Conservation (phyloP, 2,888 invertebrate genomes). For the Bimastos eiseni region DNA sequence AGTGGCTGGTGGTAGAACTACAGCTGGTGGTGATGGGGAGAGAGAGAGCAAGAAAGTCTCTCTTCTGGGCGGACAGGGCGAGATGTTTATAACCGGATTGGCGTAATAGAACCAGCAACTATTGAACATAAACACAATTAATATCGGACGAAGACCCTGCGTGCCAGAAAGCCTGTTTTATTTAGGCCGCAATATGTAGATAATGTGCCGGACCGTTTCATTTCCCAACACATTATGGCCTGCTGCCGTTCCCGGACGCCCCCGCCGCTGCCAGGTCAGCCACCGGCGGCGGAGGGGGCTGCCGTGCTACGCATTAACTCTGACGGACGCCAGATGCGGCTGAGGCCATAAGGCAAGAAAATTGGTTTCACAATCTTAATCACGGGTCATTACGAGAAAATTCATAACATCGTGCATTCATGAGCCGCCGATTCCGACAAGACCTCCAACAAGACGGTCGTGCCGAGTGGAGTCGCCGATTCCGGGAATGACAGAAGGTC, state of each 20-base stretch:
- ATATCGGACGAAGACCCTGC: conserved; percentile 4
- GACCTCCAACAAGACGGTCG: background rate
- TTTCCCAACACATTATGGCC: background rate
- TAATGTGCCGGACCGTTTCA: conserved; percentile 13
- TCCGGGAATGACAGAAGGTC: conserved; percentile 5
- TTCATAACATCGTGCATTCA: conserved; percentile 2
- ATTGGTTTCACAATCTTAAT: conserved; percentile 26
- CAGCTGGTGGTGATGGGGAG: conserved; percentile 3
- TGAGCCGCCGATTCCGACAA: background rate
- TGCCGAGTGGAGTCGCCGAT: too few relatives aligned
- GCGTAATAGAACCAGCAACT: conserved; percentile 13
- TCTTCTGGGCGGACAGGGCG: background rate
- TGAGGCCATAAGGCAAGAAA: background rate
- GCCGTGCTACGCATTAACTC: background rate
- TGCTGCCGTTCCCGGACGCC: background rate
- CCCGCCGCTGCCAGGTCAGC: background rate
- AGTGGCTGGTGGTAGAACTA: background rate
- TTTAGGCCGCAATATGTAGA: conserved; percentile 1
- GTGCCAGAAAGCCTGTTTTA: conserved; percentile 13
- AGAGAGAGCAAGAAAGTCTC: background rate
- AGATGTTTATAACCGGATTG: conserved; percentile 13
- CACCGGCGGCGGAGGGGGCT: background rate
- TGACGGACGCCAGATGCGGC: conserved; percentile 18
- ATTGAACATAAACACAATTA: conserved; percentile 13
- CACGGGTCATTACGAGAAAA: conserved; percentile 22